A percentile compares a stretch with the other conserved stretches of the same genome.
Conservation (phyloP, 2,888 invertebrate genomes). For the Dasysyrphus albostriatus region DNA sequence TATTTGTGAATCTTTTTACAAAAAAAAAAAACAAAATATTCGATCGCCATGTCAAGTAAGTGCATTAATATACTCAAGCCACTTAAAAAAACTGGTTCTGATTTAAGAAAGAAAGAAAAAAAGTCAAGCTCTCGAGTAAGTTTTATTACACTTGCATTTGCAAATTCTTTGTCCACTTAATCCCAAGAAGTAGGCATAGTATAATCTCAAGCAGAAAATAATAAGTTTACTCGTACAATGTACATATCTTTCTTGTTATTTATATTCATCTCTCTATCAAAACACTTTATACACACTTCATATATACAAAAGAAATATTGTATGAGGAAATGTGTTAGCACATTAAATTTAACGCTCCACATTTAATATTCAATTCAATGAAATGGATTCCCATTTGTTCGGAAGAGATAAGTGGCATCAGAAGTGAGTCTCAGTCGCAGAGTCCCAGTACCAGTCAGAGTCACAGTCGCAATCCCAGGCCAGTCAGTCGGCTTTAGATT, state of each 20-base stretch:
- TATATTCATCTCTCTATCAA: slow-evolving; percentile 7
- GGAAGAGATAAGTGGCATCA: slow-evolving; percentile 22
- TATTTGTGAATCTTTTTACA: neutral
- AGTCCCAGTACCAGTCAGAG: neutral
- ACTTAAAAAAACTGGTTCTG: slow-evolving; percentile 18
- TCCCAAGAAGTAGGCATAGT: slow-evolving; percentile 1
- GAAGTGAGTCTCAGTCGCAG: neutral
- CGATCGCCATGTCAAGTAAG: slow-evolving; percentile 2
- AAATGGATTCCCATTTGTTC: slow-evolving; percentile 43
- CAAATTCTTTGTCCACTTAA: slow-evolving; percentile 29
- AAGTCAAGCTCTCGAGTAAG: neutral
- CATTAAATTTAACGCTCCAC: slow-evolving; percentile 70
- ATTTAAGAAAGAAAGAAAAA: neutral
- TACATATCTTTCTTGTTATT: neutral
- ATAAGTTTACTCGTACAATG: neutral
- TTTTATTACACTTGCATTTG: slow-evolving; percentile 26
- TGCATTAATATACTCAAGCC: neutral
- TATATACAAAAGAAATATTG: slow-evolving; percentile 19
- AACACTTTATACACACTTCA: slow-evolving; percentile 11
- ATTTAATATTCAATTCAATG: slow-evolving; percentile 69
- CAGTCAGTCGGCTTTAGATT: neutral
- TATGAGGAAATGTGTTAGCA: slow-evolving; percentile 52
- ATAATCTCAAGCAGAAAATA: slow-evolving; percentile 10
- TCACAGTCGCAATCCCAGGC: neutral
- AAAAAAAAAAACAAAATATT: neutral